Evolutionary conservation across 1,140 invertebrate species (phyloP), one percentile per base, ranked within the genome.

Genomic region (Drosophila yakuba): DNA sequence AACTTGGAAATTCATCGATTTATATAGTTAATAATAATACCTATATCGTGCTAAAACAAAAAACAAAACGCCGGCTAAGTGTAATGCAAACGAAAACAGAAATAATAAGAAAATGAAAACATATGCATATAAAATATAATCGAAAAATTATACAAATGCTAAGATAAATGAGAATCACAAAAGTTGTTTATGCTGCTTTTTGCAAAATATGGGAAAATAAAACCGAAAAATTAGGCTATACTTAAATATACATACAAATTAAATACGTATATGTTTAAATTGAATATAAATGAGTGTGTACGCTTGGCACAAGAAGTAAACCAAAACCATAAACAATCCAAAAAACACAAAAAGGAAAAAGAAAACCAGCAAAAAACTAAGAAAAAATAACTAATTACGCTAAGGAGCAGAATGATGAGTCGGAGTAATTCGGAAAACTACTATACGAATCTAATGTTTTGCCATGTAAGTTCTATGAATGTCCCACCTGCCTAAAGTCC

Each of bases 401-500:
- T 68, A 68, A 68, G 64, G 28, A 64, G 39, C 7, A 44, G 25
- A 20, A 20, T 20, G 20, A 12, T n/a, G 36, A 47, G 17, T 44
- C 17, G 11, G 36, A 73, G 28, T 39, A 48, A 60, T 28, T 38
- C 36, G 32, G n/a, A 44, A 64, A 71, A 69, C 41, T 28, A 69
- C 52, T 50, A 69, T 69, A 71, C 44, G 36, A 52, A 44, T 64
- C 66, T 52, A 71, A 71, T 71, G 66, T 71, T 60, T 77, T 56
- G 57, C 64, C 64, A 77, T 77, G 62, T 88, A 86, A 82, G 74
- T 88, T 75, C 68, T 78, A 88, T 88, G 81, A 88, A 88, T 88
- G 66, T 86, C 83, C 83, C 83, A 88, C 83, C 83, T 86, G 83
- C 84, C 84, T 88, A 60, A 74, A 36, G 38, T 62, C 52, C 62